Evolutionary conservation across 2,888 invertebrate species (phyloP).

Genomic region (Lepeophtheirus nordmannii): DNA sequence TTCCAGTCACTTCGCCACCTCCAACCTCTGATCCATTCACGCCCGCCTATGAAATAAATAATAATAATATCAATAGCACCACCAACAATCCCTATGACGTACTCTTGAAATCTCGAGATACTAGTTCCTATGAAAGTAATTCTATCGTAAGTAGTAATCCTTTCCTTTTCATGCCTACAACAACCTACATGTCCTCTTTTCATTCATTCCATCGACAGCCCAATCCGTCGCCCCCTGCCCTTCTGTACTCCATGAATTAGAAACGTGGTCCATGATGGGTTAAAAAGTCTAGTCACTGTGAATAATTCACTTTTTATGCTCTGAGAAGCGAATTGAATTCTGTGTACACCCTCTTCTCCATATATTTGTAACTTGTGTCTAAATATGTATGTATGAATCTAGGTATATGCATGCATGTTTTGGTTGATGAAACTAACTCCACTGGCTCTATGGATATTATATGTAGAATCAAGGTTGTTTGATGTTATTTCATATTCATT

Average conservation of each 20-base stretch:
- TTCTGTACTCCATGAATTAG: not conserved
- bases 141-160: not conserved
- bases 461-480: not conserved
- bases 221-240: not conserved
- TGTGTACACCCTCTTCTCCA: not conserved
- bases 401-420: too few species aligned
- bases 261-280: not conserved
- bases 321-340: not conserved
- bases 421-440: not conserved
- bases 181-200: conserved; percentile 1
- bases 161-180: not conserved
- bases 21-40: not conserved
- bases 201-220: conserved; percentile 1
- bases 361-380: not conserved
- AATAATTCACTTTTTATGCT: not conserved
- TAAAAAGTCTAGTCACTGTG: not conserved
- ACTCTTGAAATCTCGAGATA: too few species aligned
- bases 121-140: not conserved
- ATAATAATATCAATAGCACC: too few species aligned
- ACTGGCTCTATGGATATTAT: not conserved
- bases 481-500: not conserved
- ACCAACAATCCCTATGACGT: too few species aligned
- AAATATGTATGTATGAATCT: too few species aligned
- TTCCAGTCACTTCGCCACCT: not conserved
- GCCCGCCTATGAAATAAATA: too few species aligned